Evolutionary conservation across 2,797 vertebrate species (phyloP), one percentile per base, ranked within the genome.

Genomic region (Premnoplex brunnescens): DNA sequence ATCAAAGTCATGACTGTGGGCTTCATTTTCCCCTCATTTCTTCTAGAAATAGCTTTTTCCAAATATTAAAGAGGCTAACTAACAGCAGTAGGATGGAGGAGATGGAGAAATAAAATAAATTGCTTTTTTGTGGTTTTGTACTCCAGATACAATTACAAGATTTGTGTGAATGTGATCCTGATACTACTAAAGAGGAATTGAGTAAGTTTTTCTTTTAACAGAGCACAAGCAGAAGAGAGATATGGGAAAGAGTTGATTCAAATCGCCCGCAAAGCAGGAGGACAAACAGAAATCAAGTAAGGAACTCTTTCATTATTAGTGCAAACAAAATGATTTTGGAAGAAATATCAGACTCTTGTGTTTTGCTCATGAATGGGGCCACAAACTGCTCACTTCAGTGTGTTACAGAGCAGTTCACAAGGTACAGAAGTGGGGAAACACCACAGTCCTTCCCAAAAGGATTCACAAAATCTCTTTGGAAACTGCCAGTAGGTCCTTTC

Each of bases 231-330:
- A 8, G 99, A 99, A 94, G 99, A 99, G 89, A 98, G 98, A 77
- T 99, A 99, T 3, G 99, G 99, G 68, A 99, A 99, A 81, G 99
- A 99, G 86, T 94, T 99, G 93, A 93, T 99, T 54, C 98, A 98
- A 62, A 99, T 99, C 0, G 99, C 99, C 7, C 98, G 98, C 59
- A 99, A 99, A 94, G 98, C 99, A 4, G 99, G 99, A 2, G 99
- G 99, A 59, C 98, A 99, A 46, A 98, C 98, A 27, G 99, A 99
- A 97, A 98, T 99, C 96, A 98, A 98, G 99, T 99, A 97, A 97
- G 98, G 87, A 84, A 67, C 82, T 73, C 1, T 77, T 82, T 64
- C 62, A 9, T 37, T 87, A 30, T 46, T 72, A 54, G 23, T 71
- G 46, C 44, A 79, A 75, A 75, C 2, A 4, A 75, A 58, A 51